These are phyloP conservation scores for Myanophis thanlyinensis DNA, from an alignment of 2,113 vertebrate species.

Conservation along the genomic window DNA sequence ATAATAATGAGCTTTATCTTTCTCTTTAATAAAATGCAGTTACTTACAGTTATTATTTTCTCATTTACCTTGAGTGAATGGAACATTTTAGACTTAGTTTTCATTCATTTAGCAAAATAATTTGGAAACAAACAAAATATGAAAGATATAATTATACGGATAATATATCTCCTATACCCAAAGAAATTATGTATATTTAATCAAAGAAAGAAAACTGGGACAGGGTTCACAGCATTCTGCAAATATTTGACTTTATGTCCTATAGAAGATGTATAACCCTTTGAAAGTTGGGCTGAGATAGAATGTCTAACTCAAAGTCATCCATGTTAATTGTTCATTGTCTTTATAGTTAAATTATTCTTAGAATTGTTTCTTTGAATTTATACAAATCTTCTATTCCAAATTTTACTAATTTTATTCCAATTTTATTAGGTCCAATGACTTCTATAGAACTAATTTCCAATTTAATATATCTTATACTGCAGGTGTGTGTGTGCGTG, in stretches of 20 bases:
- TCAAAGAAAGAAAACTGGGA: background rate
- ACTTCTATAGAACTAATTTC: background rate
- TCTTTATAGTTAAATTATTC: background rate
- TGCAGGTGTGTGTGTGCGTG: background rate
- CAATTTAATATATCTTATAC: background rate
- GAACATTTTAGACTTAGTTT: conserved; percentile 47
- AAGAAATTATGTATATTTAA: background rate
- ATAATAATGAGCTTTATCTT: conserved; percentile 56
- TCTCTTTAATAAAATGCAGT: conserved; percentile 52
- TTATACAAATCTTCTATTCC: background rate
- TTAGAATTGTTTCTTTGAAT: background rate
- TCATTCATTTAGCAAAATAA: conserved; percentile 46
- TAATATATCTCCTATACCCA: background rate
- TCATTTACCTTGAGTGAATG: conserved; percentile 44
- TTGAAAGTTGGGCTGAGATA: background rate
- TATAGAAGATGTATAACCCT: background rate
- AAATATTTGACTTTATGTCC: background rate
- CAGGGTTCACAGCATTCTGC: background rate
- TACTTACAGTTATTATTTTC: conserved; percentile 49
- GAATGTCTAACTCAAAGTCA: background rate
- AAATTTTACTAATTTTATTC: background rate
- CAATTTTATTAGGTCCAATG: background rate
- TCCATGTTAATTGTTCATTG: background rate
- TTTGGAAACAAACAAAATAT: conserved; percentile 50
- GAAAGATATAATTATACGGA: conserved; percentile 6